Conservation (phyloP, 2,888 invertebrate species). For the Erebia palarica region DNA sequence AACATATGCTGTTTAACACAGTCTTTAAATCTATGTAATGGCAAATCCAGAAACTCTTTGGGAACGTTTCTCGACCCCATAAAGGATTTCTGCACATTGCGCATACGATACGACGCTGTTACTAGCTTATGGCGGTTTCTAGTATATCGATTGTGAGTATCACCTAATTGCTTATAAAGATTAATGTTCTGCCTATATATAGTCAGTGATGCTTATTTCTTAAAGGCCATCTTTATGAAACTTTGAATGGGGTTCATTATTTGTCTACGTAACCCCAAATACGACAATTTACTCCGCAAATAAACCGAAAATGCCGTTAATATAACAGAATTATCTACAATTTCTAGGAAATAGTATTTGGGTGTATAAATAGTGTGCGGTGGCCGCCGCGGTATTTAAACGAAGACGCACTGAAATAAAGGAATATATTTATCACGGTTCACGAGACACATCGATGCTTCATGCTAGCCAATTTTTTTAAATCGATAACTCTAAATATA, state of each 20-base stretch:
- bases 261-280: not conserved
- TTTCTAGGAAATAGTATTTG: slow-evolving; percentile 40
- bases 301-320: slow-evolving; percentile 42
- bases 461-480: slow-evolving; percentile 1
- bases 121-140: no score
- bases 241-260: not conserved
- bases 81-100: no score
- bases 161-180: no score
- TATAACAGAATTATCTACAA: slow-evolving; percentile 29
- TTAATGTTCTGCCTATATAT: no score
- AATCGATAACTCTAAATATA: not conserved
- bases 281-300: slow-evolving; percentile 44
- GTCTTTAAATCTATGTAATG: no score
- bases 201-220: no score
- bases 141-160: no score
- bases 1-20: no score
- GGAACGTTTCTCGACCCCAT: no score
- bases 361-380: slow-evolving; percentile 33
- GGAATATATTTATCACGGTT: not conserved
- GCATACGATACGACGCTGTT: no score
- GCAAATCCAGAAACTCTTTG: no score
- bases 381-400: slow-evolving; percentile 35
- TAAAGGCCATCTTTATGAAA: no score
- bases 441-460: slow-evolving; percentile 5
- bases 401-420: slow-evolving; percentile 12